These are phyloP conservation scores for Enoplolaimus lenunculus DNA, from an alignment of 2,888 invertebrate species.

Conservation along the genomic window DNA sequence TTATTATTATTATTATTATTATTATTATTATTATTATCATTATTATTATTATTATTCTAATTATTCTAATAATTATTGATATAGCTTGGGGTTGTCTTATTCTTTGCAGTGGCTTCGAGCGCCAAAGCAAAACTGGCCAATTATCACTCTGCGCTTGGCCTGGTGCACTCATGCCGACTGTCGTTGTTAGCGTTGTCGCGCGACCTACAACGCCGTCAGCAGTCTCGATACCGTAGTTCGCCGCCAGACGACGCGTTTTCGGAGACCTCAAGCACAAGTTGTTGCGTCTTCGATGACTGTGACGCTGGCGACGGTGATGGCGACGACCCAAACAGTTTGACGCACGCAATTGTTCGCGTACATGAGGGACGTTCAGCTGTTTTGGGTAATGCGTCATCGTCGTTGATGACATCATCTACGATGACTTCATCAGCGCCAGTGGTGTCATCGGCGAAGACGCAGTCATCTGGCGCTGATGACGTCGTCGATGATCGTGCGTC, in stretches of 20 bases:
- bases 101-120: background rate
- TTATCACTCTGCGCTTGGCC: background rate
- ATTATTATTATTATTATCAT: too few relatives aligned
- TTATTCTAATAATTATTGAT: too few relatives aligned
- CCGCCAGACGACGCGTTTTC: background rate
- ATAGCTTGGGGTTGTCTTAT: background rate
- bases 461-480: too few relatives aligned
- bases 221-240: background rate
- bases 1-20: too few relatives aligned
- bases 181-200: conserved; percentile 14
- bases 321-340: background rate
- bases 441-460: background rate
- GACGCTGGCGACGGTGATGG: too few relatives aligned
- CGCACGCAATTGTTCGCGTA: background rate
- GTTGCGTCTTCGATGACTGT: too few relatives aligned
- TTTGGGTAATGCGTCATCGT: background rate
- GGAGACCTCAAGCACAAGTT: background rate
- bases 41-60: too few relatives aligned
- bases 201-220: background rate
- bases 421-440: background rate
- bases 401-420: background rate
- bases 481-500: too few relatives aligned
- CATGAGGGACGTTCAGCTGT: background rate
- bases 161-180: background rate
- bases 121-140: background rate